phyloP scores from a whole-genome alignment of 2,888 invertebrate species.

The Leptura quadrifasciata region DNA sequence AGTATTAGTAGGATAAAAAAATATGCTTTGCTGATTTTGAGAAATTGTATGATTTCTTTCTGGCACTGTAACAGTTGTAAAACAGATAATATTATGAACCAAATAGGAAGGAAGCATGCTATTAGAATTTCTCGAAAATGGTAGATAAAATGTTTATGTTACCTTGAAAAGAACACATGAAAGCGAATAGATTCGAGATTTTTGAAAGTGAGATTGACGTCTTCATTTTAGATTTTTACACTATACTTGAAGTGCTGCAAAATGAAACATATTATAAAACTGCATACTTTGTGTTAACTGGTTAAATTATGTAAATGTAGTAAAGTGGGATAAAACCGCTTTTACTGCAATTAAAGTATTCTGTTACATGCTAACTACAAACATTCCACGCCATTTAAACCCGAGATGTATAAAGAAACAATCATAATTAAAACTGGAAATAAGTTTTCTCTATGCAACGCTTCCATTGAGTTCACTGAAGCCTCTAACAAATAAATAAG shows the following conservation, averaged over 20 bases:
- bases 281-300: not conserved
- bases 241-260: not conserved
- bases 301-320: conserved; percentile 13
- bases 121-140: no score
- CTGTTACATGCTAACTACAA: conserved; percentile 29
- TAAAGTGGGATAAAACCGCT: conserved; percentile 12
- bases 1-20: no score
- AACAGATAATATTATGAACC: no score
- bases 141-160: no score
- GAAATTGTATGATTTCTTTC: no score
- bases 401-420: not conserved
- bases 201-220: not conserved
- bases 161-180: no score
- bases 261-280: not conserved
- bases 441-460: conserved; percentile 4
- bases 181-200: not conserved
- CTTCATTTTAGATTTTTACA: not conserved
- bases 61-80: no score
- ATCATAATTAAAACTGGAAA: conserved; percentile 23
- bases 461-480: conserved; percentile 6
- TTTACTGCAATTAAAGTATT: conserved; percentile 14
- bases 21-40: no score
- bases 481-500: conserved; percentile 16
- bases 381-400: conserved; percentile 15
- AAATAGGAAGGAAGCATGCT: no score